phyloP scores from a whole-genome alignment of 2,113 vertebrate genomes.

The Pseudorasbora parva region DNA sequence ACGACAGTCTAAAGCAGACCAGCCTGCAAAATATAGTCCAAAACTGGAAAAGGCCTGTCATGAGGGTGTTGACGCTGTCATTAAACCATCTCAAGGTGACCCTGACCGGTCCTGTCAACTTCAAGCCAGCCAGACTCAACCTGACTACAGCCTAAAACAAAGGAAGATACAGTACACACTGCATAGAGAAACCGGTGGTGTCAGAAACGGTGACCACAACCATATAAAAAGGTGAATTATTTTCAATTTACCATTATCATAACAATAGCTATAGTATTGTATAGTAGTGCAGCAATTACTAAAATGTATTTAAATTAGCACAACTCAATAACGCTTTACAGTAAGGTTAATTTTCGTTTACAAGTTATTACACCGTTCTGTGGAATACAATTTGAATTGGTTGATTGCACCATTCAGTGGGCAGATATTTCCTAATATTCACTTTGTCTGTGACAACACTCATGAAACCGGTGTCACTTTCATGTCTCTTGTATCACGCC shows the following conservation, averaged over 20 bases:
- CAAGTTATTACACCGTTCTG: neutral
- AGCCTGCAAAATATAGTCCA: neutral
- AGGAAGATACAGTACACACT: neutral
- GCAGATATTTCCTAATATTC: neutral
- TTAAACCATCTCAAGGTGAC: slow-evolving; percentile 9
- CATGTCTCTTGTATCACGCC: too few relatives aligned
- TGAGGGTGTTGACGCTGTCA: neutral
- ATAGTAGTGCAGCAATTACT: neutral
- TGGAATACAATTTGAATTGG: neutral
- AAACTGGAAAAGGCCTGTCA: neutral
- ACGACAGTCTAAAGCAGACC: slow-evolving; percentile 5
- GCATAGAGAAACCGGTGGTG: neutral
- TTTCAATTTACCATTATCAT: neutral
- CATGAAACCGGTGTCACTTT: too few relatives aligned
- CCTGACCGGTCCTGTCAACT: neutral
- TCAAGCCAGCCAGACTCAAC: neutral
- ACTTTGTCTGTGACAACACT: neutral
- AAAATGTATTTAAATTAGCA: neutral
- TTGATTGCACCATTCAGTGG: neutral
- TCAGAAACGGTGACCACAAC: slow-evolving; percentile 6
- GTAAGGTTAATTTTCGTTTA: neutral
- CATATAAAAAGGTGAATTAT: slow-evolving; percentile 12
- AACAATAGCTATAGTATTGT: neutral
- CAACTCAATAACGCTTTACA: neutral
- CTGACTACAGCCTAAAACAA: neutral